A percentile compares a stretch with the other conserved stretches of the same genome.
Conservation (phyloP, 2,797 vertebrate species). For the Ammospiza maritima region DNA sequence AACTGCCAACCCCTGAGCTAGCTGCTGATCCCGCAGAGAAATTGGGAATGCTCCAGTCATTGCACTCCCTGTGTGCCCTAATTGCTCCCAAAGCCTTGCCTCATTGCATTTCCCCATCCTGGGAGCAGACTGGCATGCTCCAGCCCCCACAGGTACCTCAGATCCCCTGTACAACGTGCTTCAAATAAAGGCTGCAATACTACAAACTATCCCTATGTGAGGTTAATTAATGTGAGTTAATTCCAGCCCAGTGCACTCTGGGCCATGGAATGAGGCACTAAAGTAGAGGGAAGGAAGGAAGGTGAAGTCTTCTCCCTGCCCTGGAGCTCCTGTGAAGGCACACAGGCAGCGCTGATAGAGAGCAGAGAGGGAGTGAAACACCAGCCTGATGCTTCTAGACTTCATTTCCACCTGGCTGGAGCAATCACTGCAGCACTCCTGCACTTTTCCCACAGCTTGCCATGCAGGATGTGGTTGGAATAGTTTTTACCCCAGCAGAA, state of each 20-base stretch:
- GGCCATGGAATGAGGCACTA: background rate
- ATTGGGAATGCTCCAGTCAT: background rate
- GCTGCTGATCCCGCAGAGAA: background rate
- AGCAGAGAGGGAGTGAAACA: background rate
- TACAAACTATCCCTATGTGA: background rate
- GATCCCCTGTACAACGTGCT: background rate
- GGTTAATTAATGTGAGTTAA: background rate
- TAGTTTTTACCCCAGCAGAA: background rate
- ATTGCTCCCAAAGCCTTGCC: background rate
- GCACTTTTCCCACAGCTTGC: background rate
- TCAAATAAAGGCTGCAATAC: background rate
- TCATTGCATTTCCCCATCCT: background rate
- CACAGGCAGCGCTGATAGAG: background rate
- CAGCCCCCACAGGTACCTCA: background rate
- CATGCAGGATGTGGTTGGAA: background rate
- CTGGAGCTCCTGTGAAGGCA: accelerated
- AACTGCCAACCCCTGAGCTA: background rate
- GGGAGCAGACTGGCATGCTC: background rate
- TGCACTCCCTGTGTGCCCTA: background rate
- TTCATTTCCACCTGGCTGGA: background rate
- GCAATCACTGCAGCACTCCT: accelerated
- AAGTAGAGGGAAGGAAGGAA: background rate
- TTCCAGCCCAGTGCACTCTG: background rate
- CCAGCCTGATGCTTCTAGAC: background rate
- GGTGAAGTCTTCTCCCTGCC: background rate